These are phyloP conservation scores for Tragulus kanchil DNA, from an alignment of 2,113 vertebrate genomes.

Conservation along the genomic window DNA sequence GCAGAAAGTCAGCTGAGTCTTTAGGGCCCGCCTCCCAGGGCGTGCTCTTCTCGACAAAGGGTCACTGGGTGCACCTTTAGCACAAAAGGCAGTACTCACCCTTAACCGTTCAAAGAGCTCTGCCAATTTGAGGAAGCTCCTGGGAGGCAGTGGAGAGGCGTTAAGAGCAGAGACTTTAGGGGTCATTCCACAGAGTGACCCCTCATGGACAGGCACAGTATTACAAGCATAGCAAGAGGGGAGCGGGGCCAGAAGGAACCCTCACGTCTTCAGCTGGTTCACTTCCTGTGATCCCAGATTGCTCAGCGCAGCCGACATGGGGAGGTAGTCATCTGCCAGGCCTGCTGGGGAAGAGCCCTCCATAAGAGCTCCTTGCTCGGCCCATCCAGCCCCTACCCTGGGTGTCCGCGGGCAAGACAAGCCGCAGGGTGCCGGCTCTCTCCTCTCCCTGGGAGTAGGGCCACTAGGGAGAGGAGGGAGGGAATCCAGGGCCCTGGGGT, in stretches of 20 bases:
- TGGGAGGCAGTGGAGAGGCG: neutral
- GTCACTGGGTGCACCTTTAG: neutral
- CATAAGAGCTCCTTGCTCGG: neutral
- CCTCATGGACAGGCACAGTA: neutral
- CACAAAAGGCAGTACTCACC: conserved; percentile 41
- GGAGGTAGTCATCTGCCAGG: conserved; percentile 70
- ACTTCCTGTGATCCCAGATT: conserved; percentile 68
- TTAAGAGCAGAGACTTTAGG: neutral
- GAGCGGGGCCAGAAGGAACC: neutral
- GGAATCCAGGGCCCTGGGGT: neutral
- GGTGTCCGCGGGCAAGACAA: neutral
- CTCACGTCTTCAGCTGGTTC: conserved; percentile 69
- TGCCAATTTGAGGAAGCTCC: conserved; percentile 75
- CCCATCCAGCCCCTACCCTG: neutral
- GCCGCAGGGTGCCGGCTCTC: neutral
- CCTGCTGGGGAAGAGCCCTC: conserved; percentile 43
- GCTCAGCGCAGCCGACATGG: conserved; percentile 59
- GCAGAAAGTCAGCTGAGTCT: too few relatives aligned
- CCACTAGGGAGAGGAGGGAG: neutral
- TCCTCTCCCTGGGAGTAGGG: neutral
- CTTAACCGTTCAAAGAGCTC: conserved; percentile 77
- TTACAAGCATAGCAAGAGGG: neutral
- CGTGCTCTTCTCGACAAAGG: neutral
- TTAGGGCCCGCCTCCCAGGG: neutral
- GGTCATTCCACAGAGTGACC: neutral